Evolutionary conservation across 2,113 vertebrate genomes (phyloP).

Genomic region (Charadrius vociferus): DNA sequence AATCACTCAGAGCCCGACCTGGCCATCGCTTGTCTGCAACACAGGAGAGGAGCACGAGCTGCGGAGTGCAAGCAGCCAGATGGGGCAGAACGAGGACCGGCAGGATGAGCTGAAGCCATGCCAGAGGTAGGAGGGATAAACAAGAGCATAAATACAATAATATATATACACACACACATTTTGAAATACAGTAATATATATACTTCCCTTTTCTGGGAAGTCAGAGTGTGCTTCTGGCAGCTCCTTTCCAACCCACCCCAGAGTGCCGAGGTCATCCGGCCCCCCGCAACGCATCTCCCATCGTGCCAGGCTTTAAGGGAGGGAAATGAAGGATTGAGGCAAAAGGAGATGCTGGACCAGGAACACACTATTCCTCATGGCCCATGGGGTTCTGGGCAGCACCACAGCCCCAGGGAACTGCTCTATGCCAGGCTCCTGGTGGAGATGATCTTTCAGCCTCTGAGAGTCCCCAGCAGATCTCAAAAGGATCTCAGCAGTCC

Average conservation of each 20-base stretch:
- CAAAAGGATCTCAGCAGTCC: background rate
- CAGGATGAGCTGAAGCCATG: background rate
- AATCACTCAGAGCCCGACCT: background rate
- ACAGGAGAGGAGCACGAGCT: background rate
- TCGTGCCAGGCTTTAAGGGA: background rate
- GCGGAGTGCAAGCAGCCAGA: fast-evolving
- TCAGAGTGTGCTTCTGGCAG: background rate
- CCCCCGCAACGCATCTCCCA: background rate
- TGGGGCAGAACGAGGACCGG: background rate
- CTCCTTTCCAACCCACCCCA: background rate
- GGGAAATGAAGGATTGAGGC: background rate
- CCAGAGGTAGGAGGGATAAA: background rate
- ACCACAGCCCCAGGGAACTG: no score
- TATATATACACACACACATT: no score
- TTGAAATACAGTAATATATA: background rate
- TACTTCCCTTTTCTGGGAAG: background rate
- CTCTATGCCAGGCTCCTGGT: no score
- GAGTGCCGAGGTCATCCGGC: background rate
- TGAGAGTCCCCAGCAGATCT: background rate
- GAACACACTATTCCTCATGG: background rate
- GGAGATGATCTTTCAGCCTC: background rate
- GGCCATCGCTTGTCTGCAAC: fast-evolving
- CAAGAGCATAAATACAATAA: background rate
- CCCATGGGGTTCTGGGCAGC: background rate
- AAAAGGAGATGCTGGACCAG: background rate